phyloP scores from a whole-genome alignment of 2,797 vertebrate genomes.

The Epinephelus coioides region DNA sequence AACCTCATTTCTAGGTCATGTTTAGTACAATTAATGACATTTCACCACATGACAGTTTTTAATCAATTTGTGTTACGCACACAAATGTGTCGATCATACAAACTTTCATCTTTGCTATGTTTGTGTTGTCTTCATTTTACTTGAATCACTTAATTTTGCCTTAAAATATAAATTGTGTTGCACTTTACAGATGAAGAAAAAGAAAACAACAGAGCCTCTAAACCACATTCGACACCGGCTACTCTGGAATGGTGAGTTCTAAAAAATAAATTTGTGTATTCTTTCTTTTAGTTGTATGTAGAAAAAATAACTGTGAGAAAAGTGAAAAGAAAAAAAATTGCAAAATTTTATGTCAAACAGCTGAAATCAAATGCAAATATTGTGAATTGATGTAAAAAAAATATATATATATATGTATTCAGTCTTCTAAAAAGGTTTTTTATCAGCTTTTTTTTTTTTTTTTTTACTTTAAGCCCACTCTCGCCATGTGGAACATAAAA shows the following conservation, averaged over 20 bases:
- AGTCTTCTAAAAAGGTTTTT: background rate
- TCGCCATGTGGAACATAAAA: background rate
- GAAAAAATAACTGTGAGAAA: background rate
- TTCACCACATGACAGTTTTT: slow-evolving; percentile 3
- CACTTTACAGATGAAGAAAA: slow-evolving; percentile 95
- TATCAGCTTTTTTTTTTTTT: background rate
- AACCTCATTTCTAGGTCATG: background rate
- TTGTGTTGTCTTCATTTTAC: background rate
- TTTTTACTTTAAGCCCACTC: background rate
- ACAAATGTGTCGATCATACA: background rate
- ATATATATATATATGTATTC: no score
- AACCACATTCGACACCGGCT: slow-evolving; percentile 98
- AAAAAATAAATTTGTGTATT: background rate
- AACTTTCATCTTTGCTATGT: slow-evolving; percentile 2
- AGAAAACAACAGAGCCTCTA: slow-evolving; percentile 98
- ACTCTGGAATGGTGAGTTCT: slow-evolving; percentile 96
- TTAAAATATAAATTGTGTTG: slow-evolving; percentile 42
- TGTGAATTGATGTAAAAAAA: background rate
- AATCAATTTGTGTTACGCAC: background rate
- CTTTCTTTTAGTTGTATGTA: background rate
- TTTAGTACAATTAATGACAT: background rate
- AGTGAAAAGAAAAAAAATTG: background rate
- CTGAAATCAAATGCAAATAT: background rate
- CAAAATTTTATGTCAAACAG: background rate
- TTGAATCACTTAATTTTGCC: background rate